phyloP scores from a whole-genome alignment of 2,113 vertebrate species.

The Sylvilagus bachmani region DNA sequence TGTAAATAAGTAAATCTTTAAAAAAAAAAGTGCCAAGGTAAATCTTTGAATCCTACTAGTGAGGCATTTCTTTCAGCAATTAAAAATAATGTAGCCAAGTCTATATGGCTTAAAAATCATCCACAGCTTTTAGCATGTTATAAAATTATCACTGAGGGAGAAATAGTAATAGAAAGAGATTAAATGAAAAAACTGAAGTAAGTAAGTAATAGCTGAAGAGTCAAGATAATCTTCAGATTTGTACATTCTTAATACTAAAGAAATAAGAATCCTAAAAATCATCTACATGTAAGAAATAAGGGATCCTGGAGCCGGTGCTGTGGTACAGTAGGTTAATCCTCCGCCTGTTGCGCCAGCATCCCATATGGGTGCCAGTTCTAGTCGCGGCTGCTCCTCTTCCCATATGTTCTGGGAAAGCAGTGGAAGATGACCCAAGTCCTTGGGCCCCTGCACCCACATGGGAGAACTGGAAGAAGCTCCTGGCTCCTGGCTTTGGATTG shows the following conservation, averaged over 20 bases:
- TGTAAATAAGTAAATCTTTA: too few species aligned
- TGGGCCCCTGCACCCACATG: too few species aligned
- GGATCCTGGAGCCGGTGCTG: neutral
- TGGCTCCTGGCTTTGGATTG: too few species aligned
- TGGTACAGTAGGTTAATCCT: too few species aligned
- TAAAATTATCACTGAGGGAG: slow-evolving; percentile 11
- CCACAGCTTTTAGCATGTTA: neutral
- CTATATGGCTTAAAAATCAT: neutral
- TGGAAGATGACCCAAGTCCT: too few species aligned
- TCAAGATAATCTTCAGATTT: slow-evolving; percentile 15
- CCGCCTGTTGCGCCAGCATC: too few species aligned
- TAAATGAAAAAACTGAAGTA: slow-evolving; percentile 16
- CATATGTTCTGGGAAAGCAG: too few species aligned
- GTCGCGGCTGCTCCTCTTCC: too few species aligned
- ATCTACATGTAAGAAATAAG: neutral
- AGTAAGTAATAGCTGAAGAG: neutral
- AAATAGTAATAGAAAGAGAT: slow-evolving; percentile 21
- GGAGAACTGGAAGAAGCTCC: too few species aligned
- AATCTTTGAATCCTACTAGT: neutral
- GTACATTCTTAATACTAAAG: neutral
- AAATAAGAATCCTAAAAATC: neutral
- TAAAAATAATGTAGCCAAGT: neutral
- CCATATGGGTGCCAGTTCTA: too few species aligned
- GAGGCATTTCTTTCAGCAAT: neutral
- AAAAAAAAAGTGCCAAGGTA: neutral